Evolutionary conservation across 2,113 vertebrate genomes (phyloP), one percentile per base, ranked within the genome.

Genomic region (Gasterosteus aculeatus): DNA sequence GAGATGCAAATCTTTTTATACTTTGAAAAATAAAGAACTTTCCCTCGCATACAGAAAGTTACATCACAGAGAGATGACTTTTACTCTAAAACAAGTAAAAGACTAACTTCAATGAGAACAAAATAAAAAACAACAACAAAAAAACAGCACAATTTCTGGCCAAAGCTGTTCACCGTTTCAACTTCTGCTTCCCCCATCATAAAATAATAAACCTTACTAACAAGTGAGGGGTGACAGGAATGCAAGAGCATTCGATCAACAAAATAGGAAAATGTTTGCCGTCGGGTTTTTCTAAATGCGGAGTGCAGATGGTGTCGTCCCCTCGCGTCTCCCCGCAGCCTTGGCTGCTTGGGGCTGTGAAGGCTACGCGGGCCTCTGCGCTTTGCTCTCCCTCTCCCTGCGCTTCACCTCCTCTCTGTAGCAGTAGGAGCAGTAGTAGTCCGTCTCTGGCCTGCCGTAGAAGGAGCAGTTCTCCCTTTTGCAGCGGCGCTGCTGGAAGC

Each of bases 381-480:
- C 78, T 82, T 89, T 92, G 89, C 77, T 78, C 82, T 87, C 85
- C 78, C 93, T 93, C 91, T 97, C 97, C 91, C 96, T 96, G 88
- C 96, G 96, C 81, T 96, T 96, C 68, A 98, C 83, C 93, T 99
- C 98, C 92, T 99, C 98, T 79, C 95, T 96, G 94, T 96, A 99
- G 94, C 98, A 99, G 94, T 96, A 99, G 47, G 98, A 99, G 87
- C 98, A 99, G 91, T 94, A 97, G 94, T 96, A 96, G 83, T 99
- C 97, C 44, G 98, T 99, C 94, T 99, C 98, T 0, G 96, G 95
- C 74, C 97, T 95, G 15, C 98, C 97, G 39, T 99, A 99, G 91
- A 99, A 99, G 85, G 98, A 97, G 85, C 98, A 99, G 93, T 97
- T 97, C 85, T 98, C 97, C 86, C 95, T 96, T 93, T 94, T 96